Conservation (phyloP, 1,140 invertebrate genomes). For the Periplaneta americana region DNA sequence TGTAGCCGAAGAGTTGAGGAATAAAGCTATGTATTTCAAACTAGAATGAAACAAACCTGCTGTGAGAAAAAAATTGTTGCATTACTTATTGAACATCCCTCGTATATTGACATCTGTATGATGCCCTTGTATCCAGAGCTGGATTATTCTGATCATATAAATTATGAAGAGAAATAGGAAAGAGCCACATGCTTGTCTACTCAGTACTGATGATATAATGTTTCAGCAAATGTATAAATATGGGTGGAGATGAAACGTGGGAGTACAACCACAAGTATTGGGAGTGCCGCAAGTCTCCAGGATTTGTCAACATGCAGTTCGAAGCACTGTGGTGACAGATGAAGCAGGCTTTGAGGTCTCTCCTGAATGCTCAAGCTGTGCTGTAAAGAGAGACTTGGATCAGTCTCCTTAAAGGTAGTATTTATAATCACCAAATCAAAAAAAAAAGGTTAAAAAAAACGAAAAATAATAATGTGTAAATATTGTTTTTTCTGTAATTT, state of each 20-base stretch:
- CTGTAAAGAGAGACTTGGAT: neutral
- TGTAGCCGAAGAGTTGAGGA: too few relatives aligned
- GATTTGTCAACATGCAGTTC: slow-evolving; percentile 48
- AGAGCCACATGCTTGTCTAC: too few relatives aligned
- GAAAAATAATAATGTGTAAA: too few relatives aligned
- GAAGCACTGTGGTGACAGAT: slow-evolving; percentile 45
- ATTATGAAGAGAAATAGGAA: too few relatives aligned
- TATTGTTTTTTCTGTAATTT: too few relatives aligned
- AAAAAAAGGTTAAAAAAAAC: neutral
- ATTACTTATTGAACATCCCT: too few relatives aligned
- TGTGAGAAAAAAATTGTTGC: too few relatives aligned
- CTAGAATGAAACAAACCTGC: too few relatives aligned
- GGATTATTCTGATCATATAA: too few relatives aligned
- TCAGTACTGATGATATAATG: slow-evolving; percentile 2
- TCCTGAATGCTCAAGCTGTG: neutral
- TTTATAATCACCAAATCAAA: neutral
- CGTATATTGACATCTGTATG: too few relatives aligned
- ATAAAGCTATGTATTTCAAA: too few relatives aligned
- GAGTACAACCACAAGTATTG: slow-evolving; percentile 56
- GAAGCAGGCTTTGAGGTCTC: neutral
- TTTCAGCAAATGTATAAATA: slow-evolving; percentile 23
- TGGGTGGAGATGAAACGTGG: slow-evolving; percentile 47
- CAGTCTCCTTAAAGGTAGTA: neutral
- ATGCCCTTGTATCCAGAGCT: too few relatives aligned
- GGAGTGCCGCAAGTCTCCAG: slow-evolving; percentile 48